Evolutionary conservation across 2,888 invertebrate species (phyloP), one percentile per base, ranked within the genome.

Genomic region (Axea sp.): DNA sequence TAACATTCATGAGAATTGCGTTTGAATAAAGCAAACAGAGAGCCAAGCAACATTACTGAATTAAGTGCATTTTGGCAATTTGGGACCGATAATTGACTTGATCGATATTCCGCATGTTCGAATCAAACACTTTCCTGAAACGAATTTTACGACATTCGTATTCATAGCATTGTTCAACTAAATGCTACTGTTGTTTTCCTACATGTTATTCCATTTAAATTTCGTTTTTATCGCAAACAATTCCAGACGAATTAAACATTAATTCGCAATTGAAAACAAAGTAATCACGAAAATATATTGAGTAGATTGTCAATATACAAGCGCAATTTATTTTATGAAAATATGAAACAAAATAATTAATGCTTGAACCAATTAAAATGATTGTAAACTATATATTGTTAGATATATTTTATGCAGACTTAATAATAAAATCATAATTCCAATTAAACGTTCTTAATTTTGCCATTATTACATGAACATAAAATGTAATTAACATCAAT

Each of bases 71-170:
- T 69, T 60, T 12, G 59, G 28, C 60, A 60, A 60, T 60, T 69
- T 53, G 43, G 41, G 53, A 59, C 37, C 60, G 53, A 60, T 60
- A 69, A 45, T 53, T 51, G 53, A 60, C 53, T 69, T 53, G 47
- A 71, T 71, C 55, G 60, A 62, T 71, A 71, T 62, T 53, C 62
- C 49, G 51, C 37, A 33, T 55, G 62, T 26, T 33, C 55, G 69
- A 60, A 60, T 69, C 60, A 69, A 60, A 51, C 60, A 59, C 51
- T 59, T 68, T 59, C 9, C 11, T 35, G 43, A 28, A 59, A 68
- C 59, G 59, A 68, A 68, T 59, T 68, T 68, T 68, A 68, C 51
- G 59, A 68, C 49, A 68, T 68, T 68, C 51, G 68, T 59, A 68
- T 59, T 68, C 68, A 68, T 68, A 59, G 68, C 59, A 59, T 41